phyloP scores from a whole-genome alignment of 2,113 vertebrate species.

The Lycocorax pyrrhopterus region DNA sequence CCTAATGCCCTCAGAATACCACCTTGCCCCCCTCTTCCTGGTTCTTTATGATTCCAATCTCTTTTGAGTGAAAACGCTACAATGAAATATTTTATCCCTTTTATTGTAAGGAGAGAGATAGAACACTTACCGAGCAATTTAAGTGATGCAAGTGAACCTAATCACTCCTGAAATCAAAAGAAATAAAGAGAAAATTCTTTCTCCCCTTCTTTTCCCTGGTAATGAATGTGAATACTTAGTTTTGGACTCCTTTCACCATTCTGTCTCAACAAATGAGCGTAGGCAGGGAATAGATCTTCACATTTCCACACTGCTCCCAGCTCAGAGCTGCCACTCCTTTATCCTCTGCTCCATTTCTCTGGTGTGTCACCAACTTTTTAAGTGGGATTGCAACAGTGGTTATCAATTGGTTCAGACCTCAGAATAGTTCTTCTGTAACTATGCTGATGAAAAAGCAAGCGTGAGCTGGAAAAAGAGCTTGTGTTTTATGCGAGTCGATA shows the following conservation, averaged over 20 bases:
- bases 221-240: constrained; percentile 26
- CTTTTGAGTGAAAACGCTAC: constrained; percentile 4
- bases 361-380: background rate
- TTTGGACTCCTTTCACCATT: background rate
- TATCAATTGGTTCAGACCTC: background rate
- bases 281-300: constrained; percentile 12
- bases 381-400: background rate
- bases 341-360: background rate
- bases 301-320: background rate
- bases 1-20: background rate
- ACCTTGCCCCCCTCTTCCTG: background rate
- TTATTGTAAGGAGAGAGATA: background rate
- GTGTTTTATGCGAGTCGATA: background rate
- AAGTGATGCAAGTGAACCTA: constrained; percentile 6
- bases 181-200: constrained; percentile 10
- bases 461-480: background rate
- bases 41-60: constrained; percentile 2
- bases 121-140: constrained; percentile 37
- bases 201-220: background rate
- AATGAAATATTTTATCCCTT: constrained; percentile 24
- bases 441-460: background rate
- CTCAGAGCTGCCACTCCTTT: background rate
- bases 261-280: background rate
- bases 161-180: constrained; percentile 50
- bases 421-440: background rate